A percentile compares a stretch with the other conserved stretches of the same genome.
Conservation (phyloP, 2,113 vertebrate genomes). For the Labeo rohita region DNA sequence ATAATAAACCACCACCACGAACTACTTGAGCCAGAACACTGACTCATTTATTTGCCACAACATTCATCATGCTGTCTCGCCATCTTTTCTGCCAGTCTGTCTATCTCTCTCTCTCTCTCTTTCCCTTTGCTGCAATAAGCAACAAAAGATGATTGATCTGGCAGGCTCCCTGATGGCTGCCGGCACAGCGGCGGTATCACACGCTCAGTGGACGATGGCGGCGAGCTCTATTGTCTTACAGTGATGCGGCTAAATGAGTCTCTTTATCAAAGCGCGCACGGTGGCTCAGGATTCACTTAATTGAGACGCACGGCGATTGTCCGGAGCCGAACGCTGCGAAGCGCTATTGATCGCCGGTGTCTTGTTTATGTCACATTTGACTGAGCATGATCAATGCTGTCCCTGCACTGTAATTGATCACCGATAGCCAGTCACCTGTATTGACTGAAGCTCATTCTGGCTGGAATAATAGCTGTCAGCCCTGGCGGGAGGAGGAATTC, state of each 20-base stretch:
- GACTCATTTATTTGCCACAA: conserved; percentile 34
- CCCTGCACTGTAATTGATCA: conserved; percentile 77
- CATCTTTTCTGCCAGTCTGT: background rate
- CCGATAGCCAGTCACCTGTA: conserved; percentile 70
- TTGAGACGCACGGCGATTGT: conserved; percentile 74
- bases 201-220: conserved; percentile 33
- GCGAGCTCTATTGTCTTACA: conserved; percentile 59
- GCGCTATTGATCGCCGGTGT: conserved; percentile 61
- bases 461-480: conserved; percentile 71
- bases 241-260: conserved; percentile 61
- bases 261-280: conserved; percentile 65
- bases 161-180: conserved; percentile 41
- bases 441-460: conserved; percentile 65
- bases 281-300: conserved; percentile 61
- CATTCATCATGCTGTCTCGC: conserved; percentile 36
- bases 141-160: conserved; percentile 55
- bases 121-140: conserved; percentile 21
- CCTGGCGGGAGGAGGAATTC: conserved; percentile 59
- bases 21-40: background rate
- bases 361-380: conserved; percentile 79
- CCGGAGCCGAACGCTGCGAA: conserved; percentile 62
- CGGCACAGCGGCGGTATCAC: conserved; percentile 25
- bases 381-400: conserved; percentile 74
- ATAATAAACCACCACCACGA: background rate
- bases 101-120: background rate